phyloP scores from a whole-genome alignment of 2,888 invertebrate genomes.

The Abrostola tripartita region DNA sequence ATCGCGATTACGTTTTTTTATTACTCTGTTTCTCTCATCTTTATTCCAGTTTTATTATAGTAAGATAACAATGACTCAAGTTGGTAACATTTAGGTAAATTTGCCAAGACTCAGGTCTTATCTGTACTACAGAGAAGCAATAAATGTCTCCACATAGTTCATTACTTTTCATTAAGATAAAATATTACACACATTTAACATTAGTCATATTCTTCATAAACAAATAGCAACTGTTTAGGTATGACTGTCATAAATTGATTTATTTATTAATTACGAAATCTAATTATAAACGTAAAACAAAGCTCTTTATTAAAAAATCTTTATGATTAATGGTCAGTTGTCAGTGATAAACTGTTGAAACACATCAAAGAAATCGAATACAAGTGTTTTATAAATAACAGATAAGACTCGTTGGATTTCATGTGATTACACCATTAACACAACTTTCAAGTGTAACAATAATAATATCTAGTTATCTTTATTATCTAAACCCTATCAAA shows the following conservation, averaged over 20 bases:
- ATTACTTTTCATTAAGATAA: not conserved
- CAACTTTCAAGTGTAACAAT: not conserved
- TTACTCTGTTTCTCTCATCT: not conserved
- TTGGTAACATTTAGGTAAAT: not conserved
- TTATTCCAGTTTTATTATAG: not conserved
- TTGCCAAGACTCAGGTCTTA: not conserved
- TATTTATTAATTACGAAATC: too few relatives aligned
- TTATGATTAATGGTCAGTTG: too few relatives aligned
- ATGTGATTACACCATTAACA: not conserved
- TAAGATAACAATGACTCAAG: not conserved
- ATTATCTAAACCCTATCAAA: slow-evolving; percentile 19
- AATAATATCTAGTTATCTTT: slow-evolving; percentile 15
- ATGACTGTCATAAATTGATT: too few relatives aligned
- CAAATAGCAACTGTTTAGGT: not conserved
- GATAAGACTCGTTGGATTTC: not conserved
- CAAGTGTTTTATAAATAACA: not conserved
- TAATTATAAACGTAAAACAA: too few relatives aligned
- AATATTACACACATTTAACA: not conserved
- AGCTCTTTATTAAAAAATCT: too few relatives aligned
- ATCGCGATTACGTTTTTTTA: not conserved
- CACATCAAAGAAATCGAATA: too few relatives aligned
- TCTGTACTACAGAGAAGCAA: not conserved
- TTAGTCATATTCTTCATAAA: not conserved
- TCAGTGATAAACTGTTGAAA: too few relatives aligned
- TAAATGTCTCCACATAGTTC: not conserved